Evolutionary conservation across 2,113 vertebrate species (phyloP), one percentile per base, ranked within the genome.

Genomic region (Corythoichthys intestinalis): DNA sequence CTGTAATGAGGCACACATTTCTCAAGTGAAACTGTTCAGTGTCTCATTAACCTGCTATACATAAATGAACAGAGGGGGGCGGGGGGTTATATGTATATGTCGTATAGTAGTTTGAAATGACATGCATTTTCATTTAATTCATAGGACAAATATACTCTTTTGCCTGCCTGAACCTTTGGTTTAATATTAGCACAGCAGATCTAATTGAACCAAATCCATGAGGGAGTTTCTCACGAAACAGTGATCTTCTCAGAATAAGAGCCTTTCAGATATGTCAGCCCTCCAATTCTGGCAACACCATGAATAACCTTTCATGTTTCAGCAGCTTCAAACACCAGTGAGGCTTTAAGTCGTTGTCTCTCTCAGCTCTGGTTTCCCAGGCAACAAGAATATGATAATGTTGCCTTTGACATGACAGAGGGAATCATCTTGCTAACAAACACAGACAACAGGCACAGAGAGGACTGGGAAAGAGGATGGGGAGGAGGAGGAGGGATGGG

Each of bases 321-420:
- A 78, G 84, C 81, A 85, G 81, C 85, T 86, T 90, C 84, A 88
- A 90, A 89, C 82, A 71, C 77, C 65, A 46, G 46, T 52, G 67
- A 82, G 77, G 87, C 74, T 88, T 89, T 85, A 87, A 87, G 87
- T 86, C 81, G 77, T 86, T 86, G 86, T 84, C 83, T 87, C 73
- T 72, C 87, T 78, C 78, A n/a, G 81, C 50, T 66, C 82, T 69
- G 84, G 91, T 92, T 92, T 89, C 89, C 91, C 86, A 69, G 88
- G 90, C 88, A 92, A 91, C 91, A 85, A 74, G 87, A 83, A 90
- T 90, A 92, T 90, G 90, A 90, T 92, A 92, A 92, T 91, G 89
- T 90, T 91, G 81, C 88, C 89, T 90, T 90, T 92, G 90, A 91
- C 87, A 87, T 90, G 88, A 91, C 88, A 90, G 89, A 90, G 89